Conservation (phyloP, 2,888 invertebrate species). For the Folsomia candida region DNA sequence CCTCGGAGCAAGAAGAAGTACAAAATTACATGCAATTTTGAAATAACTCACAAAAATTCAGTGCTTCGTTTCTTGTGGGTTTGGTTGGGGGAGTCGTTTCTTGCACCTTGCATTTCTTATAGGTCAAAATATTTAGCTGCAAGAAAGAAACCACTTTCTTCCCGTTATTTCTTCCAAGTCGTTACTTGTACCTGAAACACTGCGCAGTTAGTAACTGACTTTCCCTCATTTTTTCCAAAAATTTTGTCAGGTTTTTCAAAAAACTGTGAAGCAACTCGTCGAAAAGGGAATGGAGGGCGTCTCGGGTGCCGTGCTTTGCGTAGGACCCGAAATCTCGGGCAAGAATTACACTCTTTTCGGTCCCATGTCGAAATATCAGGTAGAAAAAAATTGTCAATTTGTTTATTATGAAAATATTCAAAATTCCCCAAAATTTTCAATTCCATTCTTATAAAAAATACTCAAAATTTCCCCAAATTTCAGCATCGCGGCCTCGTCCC, state of each 20-base stretch:
- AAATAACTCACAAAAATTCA: not conserved
- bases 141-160: too few relatives aligned
- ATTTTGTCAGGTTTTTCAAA: constrained; percentile 6
- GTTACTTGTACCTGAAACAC: too few relatives aligned
- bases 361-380: constrained; percentile 32
- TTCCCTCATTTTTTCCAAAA: too few relatives aligned
- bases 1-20: not conserved
- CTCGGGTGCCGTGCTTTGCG: constrained; percentile 37
- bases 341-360: constrained; percentile 46
- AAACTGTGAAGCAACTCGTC: constrained; percentile 32
- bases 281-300: constrained; percentile 43
- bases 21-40: constrained; percentile 14
- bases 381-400: constrained; percentile 10
- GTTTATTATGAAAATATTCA: not conserved
- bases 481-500: constrained; percentile 44
- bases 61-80: not conserved
- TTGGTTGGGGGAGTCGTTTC: too few relatives aligned
- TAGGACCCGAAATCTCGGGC: constrained; percentile 46
- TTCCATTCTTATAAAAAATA: not conserved
- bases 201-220: too few relatives aligned
- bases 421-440: not conserved
- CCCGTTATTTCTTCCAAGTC: too few relatives aligned
- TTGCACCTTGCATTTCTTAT: too few relatives aligned
- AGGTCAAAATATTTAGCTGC: too few relatives aligned
- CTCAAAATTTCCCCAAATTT: not conserved